Evolutionary conservation across 2,113 vertebrate genomes (phyloP).

Genomic region (Pitta sordida): DNA sequence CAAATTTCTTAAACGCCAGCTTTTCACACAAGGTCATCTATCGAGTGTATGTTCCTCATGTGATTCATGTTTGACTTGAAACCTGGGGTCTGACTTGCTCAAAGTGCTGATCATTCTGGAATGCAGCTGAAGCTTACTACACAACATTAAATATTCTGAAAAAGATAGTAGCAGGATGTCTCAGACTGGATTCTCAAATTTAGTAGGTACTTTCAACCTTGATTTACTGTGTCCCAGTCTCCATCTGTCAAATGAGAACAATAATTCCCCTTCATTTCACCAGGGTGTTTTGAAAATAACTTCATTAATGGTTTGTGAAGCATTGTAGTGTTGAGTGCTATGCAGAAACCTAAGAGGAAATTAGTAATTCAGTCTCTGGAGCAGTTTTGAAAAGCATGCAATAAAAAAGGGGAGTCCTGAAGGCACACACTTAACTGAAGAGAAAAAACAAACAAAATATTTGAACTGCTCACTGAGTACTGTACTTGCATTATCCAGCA

Average conservation of each 20-base stretch:
- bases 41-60: neutral
- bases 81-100: neutral
- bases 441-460: neutral
- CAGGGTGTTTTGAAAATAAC: conserved; percentile 8
- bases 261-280: conserved; percentile 16
- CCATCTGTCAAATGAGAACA: conserved; percentile 13
- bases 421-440: neutral
- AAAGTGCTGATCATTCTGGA: neutral
- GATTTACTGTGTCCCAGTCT: neutral
- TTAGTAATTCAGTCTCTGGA: conserved; percentile 31
- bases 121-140: neutral
- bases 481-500: neutral
- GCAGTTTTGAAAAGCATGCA: conserved; percentile 28
- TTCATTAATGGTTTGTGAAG: conserved; percentile 41
- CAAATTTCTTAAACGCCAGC: neutral
- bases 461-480: neutral
- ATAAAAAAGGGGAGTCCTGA: conserved; percentile 11
- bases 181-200: neutral
- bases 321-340: neutral
- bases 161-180: neutral
- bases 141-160: neutral
- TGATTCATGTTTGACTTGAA: accelerated
- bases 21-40: neutral
- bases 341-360: conserved; percentile 17
- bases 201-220: neutral